Evolutionary conservation across 2,797 vertebrate genomes (phyloP), one percentile per base, ranked within the genome.

Genomic region (Parauchenoglanis punctatus): DNA sequence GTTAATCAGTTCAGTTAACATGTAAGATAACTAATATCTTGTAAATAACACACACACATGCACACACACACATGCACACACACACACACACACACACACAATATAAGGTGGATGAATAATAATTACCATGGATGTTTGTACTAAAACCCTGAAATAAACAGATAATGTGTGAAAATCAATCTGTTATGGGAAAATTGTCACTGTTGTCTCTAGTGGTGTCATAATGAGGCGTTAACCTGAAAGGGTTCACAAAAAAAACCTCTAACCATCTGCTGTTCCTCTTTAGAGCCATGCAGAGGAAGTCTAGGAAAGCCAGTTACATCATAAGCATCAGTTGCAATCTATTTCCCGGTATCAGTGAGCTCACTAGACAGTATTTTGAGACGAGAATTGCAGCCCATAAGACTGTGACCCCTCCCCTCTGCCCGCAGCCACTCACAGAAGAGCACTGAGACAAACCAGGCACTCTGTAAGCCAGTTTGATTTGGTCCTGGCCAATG

Each of bases 401-500:
- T 80, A 86, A 88, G 61, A 49, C 59, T 46, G 40, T 77, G 54
- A 80, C n/a, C 70, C 76, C 87, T 80, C 86, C 87, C 70, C 61
- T 86, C 7, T 31, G 54, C 73, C 86, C 58, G 80, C 59, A 52
- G 67, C 83, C 88, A 89, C 44, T 91, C 84, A 89, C 49, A 8
- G 59, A 54, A 10, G 40, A 90, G 85, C 23, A 75, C 75, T 59
- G 85, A 84, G 81, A 80, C 83, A 86, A 89, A 83, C 87, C 87
- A 35, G 73, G 76, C 70, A 78, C 65, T 85, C 76, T 67, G 88
- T 54, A 75, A 91, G 85, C 80, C 81, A 83, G 72, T 89, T 91
- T 91, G 90, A 93, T 91, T 92, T 83, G 31, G 88, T 91, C 89
- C 91, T 91, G 80, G 90, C 67, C 87, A 72, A 82, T 87, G 86